Percentiles rank a stretch among this genome's conserved stretches.
phyloP scores from a whole-genome alignment of 2,888 invertebrate genomes.

The Phengaris alcon region DNA sequence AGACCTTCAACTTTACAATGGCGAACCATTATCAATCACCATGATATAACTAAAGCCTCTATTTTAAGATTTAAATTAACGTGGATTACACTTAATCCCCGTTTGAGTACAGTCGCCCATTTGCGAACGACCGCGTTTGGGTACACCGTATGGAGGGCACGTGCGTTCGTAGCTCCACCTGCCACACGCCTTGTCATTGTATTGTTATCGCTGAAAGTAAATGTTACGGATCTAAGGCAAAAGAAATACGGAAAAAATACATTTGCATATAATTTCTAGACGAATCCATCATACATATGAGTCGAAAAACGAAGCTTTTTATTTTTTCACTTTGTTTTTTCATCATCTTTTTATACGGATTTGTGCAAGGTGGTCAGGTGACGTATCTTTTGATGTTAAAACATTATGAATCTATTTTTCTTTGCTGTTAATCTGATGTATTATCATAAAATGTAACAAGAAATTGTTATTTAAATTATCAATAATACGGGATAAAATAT shows the following conservation, averaged over 20 bases:
- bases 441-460: too few species aligned
- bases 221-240: conserved; percentile 3
- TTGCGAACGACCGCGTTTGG: background rate
- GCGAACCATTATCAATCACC: background rate
- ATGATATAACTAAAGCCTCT: background rate
- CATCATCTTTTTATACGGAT: background rate
- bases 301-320: background rate
- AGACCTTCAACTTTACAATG: too few species aligned
- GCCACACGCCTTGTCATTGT: conserved; percentile 42
- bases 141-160: conserved; percentile 52
- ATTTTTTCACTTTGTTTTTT: background rate
- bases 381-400: background rate
- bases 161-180: conserved; percentile 60
- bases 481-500: too few species aligned
- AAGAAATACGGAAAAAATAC: conserved; percentile 9
- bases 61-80: conserved; percentile 30
- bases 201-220: background rate
- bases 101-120: background rate
- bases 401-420: too few species aligned
- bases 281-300: background rate
- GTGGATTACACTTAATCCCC: conserved; percentile 27
- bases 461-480: too few species aligned
- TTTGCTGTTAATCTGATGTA: too few species aligned
- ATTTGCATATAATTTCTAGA: conserved; percentile 7
- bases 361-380: conserved; percentile 1